phyloP scores from a whole-genome alignment of 2,797 vertebrate genomes.

The Todus mexicanus region DNA sequence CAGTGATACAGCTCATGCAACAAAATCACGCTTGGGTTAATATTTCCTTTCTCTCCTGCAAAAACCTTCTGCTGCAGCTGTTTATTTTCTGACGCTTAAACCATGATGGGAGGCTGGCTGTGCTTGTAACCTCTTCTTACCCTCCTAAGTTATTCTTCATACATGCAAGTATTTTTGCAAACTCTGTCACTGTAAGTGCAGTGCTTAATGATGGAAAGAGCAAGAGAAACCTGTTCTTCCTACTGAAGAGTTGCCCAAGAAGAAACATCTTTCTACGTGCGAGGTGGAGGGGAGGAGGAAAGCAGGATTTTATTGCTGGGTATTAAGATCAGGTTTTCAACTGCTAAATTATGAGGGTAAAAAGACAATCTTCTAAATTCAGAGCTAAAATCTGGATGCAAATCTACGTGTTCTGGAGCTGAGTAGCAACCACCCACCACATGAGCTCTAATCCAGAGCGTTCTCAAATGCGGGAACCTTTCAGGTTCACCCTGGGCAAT shows the following conservation, averaged over 20 bases:
- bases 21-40: not conserved
- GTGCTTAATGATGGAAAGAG: not conserved
- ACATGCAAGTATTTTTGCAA: not conserved
- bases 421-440: not conserved
- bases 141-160: not conserved
- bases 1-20: not conserved
- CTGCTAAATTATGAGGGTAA: not conserved
- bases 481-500: not conserved
- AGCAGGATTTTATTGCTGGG: not conserved
- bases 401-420: not conserved
- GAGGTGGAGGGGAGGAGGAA: not conserved
- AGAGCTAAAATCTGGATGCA: not conserved
- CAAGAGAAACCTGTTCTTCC: slow-evolving; percentile 15
- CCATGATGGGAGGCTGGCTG: not conserved
- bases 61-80: not conserved
- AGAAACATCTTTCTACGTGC: not conserved
- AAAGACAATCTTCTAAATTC: not conserved
- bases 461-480: not conserved
- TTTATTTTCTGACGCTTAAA: not conserved
- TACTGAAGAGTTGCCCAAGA: not conserved
- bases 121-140: not conserved
- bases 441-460: not conserved
- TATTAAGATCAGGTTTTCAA: not conserved
- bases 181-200: not conserved
- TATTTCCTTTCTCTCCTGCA: not conserved